Conservation (phyloP, 2,888 invertebrate species). For the Dione vanillae region DNA sequence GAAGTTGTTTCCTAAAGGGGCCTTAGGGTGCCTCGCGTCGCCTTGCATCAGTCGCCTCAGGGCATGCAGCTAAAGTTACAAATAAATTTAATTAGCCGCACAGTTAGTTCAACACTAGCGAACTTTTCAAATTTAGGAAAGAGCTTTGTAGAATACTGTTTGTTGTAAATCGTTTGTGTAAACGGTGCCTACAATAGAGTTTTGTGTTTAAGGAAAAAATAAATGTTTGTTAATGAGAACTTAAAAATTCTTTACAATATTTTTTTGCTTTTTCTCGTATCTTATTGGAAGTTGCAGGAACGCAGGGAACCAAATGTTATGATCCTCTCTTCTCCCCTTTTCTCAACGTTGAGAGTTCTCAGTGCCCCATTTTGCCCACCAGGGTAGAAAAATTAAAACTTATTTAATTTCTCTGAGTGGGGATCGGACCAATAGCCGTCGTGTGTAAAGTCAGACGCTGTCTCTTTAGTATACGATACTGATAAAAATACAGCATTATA, state of each 20-base stretch:
- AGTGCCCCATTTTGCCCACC: no score
- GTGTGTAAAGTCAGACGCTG: no score
- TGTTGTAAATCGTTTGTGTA: slow-evolving; percentile 31
- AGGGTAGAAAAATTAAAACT: no score
- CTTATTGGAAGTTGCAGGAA: no score
- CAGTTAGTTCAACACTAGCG: slow-evolving; percentile 48
- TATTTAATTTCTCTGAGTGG: no score
- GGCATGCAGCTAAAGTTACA: slow-evolving; percentile 88
- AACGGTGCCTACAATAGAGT: neutral
- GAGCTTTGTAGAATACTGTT: slow-evolving; percentile 32
- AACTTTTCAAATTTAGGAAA: slow-evolving; percentile 46
- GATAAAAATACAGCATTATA: no score
- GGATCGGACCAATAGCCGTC: no score
- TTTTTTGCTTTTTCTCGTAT: no score
- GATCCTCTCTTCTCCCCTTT: no score
- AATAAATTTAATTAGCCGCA: slow-evolving; percentile 55
- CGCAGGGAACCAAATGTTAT: no score
- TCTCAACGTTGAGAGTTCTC: no score
- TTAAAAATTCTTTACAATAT: neutral
- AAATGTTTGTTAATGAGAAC: neutral
- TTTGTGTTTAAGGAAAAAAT: slow-evolving; percentile 11
- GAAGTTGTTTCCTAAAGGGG: slow-evolving; percentile 97
- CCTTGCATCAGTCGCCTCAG: slow-evolving; percentile 95
- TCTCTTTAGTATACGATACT: no score
- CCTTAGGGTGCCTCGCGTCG: slow-evolving; percentile 92